These are phyloP conservation scores for Hemithea aestivaria DNA, from an alignment of 2,888 invertebrate genomes.

Conservation along the genomic window DNA sequence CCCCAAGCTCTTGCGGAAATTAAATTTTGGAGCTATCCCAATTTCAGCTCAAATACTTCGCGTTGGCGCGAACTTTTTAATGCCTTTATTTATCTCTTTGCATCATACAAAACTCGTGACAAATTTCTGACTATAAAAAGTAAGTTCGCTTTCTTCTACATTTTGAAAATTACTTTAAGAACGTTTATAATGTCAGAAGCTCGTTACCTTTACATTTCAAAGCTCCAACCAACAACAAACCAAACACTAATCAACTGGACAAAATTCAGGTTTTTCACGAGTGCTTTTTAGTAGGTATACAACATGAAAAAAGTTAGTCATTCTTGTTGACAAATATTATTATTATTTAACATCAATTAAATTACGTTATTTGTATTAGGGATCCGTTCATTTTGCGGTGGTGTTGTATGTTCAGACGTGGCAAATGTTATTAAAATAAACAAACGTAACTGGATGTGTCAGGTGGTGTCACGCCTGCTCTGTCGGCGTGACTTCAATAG, in stretches of 20 bases:
- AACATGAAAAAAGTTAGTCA: no score
- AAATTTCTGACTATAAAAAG: constrained; percentile 1
- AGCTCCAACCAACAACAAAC: no score
- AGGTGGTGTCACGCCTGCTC: constrained; percentile 16
- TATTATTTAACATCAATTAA: no score
- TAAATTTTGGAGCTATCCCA: constrained; percentile 34
- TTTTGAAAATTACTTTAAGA: no score
- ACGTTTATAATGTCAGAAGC: no score
- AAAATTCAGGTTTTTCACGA: no score
- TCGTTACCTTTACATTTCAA: no score
- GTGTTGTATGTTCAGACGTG: constrained; percentile 1
- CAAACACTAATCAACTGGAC: no score
- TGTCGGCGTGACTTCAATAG: constrained; percentile 16
- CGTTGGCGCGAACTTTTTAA: constrained; percentile 7
- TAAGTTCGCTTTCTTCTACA: neutral
- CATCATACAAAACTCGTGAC: neutral
- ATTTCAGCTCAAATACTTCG: constrained; percentile 7
- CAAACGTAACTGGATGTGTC: constrained; percentile 8
- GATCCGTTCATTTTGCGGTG: no score
- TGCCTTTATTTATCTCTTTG: constrained; percentile 6
- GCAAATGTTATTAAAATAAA: constrained; percentile 9
- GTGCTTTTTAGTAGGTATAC: no score
- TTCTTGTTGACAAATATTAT: no score
- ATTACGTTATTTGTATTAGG: no score
- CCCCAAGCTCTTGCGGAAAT: constrained; percentile 32